Percentiles rank a stretch among this genome's conserved stretches.
phyloP scores from a whole-genome alignment of 92 coral and sea anemone species.

The Metridium senile region DNA sequence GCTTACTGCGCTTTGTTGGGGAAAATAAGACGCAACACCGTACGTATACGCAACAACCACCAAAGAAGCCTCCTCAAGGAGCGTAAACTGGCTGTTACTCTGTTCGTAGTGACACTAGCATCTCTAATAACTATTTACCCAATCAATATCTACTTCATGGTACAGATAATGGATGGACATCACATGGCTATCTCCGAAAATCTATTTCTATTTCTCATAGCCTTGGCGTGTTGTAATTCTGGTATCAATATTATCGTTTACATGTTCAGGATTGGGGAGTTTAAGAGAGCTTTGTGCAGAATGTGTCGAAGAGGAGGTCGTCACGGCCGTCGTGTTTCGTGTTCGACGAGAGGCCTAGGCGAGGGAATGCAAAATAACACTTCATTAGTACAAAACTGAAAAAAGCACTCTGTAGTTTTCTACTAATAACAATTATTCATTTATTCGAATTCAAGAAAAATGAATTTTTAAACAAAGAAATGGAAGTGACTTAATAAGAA shows the following conservation, averaged over 20 bases:
- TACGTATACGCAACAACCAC: background rate
- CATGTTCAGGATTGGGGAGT: conserved; percentile 18
- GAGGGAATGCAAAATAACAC: background rate
- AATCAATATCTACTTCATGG: conserved; percentile 24
- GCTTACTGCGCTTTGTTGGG: conserved; percentile 29
- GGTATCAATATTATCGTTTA: conserved; percentile 28
- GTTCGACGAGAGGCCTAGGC: background rate
- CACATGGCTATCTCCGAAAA: background rate
- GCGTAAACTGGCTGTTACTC: conserved; percentile 30
- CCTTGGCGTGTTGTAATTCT: conserved; percentile 27
- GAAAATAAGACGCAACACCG: conserved; percentile 10
- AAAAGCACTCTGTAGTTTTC: background rate
- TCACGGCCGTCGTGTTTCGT: background rate
- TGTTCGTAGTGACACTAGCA: conserved; percentile 28
- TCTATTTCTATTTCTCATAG: conserved; percentile 25
- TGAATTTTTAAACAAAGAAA: background rate
- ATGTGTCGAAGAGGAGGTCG: background rate
- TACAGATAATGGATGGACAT: background rate
- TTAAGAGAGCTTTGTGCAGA: background rate
- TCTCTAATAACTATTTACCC: conserved; percentile 33
- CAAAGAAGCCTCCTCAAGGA: conserved; percentile 6
- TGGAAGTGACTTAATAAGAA: too few relatives aligned
- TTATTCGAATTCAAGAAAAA: background rate
- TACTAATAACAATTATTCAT: background rate
- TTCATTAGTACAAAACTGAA: background rate